phyloP scores from a whole-genome alignment of 2,797 vertebrate genomes.

The Crypturellus tataupa region DNA sequence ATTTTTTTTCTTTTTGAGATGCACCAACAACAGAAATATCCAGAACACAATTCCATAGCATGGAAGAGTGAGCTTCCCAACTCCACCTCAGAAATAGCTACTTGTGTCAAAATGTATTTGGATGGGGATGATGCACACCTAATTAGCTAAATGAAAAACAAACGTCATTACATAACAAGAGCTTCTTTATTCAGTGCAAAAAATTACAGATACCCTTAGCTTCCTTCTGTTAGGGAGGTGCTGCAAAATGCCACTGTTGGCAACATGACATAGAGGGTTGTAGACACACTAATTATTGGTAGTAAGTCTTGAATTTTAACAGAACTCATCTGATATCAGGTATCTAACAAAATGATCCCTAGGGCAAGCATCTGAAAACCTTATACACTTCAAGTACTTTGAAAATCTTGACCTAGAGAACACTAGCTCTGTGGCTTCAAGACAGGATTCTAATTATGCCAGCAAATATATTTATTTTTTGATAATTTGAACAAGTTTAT shows the following conservation, averaged over 20 bases:
- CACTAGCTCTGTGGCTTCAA: background rate
- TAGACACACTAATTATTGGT: background rate
- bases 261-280: background rate
- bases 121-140: background rate
- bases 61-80: background rate
- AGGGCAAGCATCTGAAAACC: background rate
- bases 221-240: background rate
- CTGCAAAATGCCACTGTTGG: background rate
- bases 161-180: background rate
- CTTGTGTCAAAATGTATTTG: background rate
- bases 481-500: background rate
- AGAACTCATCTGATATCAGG: no score
- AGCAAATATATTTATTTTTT: background rate
- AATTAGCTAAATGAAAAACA: conserved; percentile 8
- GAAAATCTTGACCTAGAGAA: background rate
- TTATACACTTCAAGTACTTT: background rate
- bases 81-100: background rate
- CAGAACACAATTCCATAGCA: background rate
- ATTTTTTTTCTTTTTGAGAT: conserved; percentile 6
- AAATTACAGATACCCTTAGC: background rate
- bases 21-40: background rate
- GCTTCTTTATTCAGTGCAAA: background rate
- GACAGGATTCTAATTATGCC: background rate
- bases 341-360: background rate
- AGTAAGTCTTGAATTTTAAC: background rate